These are phyloP conservation scores for Mesocricetus auratus DNA, from an alignment of 2,113 vertebrate species.

Conservation along the genomic window DNA sequence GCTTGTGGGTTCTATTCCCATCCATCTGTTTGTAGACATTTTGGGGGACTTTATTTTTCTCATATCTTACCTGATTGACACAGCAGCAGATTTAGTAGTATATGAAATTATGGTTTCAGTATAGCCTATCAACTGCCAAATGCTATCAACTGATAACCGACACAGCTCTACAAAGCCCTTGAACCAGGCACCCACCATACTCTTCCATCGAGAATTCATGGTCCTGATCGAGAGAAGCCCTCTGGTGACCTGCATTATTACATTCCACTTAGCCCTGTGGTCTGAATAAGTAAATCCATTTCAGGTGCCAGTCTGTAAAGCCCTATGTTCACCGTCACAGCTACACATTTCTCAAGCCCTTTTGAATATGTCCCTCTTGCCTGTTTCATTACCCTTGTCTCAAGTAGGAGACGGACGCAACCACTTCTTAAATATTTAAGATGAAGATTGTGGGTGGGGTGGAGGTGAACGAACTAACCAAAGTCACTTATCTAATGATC, in stretches of 20 bases:
- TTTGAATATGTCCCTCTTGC: not conserved
- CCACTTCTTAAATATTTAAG: not conserved
- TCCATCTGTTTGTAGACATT: not conserved
- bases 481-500: not conserved
- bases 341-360: not conserved
- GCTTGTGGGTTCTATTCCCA: not conserved
- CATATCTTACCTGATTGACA: not conserved
- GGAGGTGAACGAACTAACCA: not conserved
- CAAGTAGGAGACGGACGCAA: not conserved
- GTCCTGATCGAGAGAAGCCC: not conserved
- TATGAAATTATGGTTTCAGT: not conserved
- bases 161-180: not conserved
- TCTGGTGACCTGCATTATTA: not conserved
- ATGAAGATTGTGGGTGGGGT: not conserved
- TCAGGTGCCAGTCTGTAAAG: constrained; percentile 40
- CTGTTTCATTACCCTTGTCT: not conserved
- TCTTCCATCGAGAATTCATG: not conserved
- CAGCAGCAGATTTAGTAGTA: not conserved
- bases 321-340: constrained; percentile 1
- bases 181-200: fast-evolving
- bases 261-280: not conserved
- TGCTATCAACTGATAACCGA: not conserved
- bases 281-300: not conserved
- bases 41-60: constrained; percentile 24
- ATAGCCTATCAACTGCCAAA: not conserved